These are phyloP conservation scores for Rhea pennata DNA, from an alignment of 2,113 vertebrate genomes.

Conservation along the genomic window DNA sequence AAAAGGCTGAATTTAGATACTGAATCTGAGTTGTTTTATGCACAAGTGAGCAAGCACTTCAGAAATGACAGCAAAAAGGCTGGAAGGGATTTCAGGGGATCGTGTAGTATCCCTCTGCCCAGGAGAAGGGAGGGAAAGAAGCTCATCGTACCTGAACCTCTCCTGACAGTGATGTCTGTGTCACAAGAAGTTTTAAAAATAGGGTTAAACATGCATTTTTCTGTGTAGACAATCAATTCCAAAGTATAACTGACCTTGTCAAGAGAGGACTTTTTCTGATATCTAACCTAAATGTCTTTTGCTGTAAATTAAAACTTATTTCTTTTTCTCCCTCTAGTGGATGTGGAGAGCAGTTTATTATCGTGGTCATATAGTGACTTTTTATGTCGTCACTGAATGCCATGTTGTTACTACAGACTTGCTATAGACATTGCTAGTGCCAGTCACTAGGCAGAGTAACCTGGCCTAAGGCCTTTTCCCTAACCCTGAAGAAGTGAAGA, in stretches of 20 bases:
- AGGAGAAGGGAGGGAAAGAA: not conserved
- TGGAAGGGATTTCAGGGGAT: not conserved
- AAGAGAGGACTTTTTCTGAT: not conserved
- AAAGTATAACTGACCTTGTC: not conserved
- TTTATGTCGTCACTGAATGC: not conserved
- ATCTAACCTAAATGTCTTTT: not conserved
- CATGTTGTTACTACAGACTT: not conserved
- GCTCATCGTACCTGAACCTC: not conserved
- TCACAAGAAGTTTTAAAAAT: not conserved
- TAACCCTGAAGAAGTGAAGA: not conserved
- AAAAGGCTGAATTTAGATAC: not conserved
- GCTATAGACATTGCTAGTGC: not conserved
- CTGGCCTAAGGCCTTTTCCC: not conserved
- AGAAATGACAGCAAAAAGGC: not conserved
- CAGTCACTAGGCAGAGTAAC: not conserved
- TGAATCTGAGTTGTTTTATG: not conserved
- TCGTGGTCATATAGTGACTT: not conserved
- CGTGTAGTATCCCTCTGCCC: accelerated
- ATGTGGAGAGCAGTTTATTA: not conserved
- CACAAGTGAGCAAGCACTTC: not conserved
- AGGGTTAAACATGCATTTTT: not conserved
- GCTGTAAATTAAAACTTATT: not conserved
- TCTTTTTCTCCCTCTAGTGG: not conserved
- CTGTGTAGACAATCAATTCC: not conserved
- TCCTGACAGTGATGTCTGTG: not conserved